Evolutionary conservation across 2,888 invertebrate species (phyloP).

Genomic region (Mythimna lalbum): DNA sequence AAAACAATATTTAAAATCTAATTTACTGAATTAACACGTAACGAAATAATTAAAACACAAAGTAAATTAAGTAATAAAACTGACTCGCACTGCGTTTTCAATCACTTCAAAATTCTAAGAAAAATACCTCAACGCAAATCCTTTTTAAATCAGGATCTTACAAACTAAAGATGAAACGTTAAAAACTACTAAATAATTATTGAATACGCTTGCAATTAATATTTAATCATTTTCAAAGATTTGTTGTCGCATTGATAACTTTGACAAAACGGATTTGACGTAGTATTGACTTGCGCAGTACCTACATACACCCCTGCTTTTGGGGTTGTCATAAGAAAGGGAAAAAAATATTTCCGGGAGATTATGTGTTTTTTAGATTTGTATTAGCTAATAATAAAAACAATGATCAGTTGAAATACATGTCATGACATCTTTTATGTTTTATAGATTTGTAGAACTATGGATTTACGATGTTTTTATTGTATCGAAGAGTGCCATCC

Average conservation of each 20-base stretch:
- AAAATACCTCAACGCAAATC: conserved; percentile 42
- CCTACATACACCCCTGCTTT: conserved; percentile 7
- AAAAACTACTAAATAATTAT: conserved; percentile 9
- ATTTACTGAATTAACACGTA: not conserved
- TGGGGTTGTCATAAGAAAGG: conserved; percentile 64
- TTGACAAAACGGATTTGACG: conserved; percentile 70
- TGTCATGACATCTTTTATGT: no score
- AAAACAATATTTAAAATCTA: not conserved
- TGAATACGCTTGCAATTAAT: conserved; percentile 20
- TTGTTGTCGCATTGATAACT: conserved; percentile 58
- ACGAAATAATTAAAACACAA: not conserved
- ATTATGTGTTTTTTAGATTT: not conserved
- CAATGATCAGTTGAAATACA: no score
- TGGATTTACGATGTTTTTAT: not conserved
- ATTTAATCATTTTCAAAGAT: conserved; percentile 45
- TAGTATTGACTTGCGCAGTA: conserved; percentile 76
- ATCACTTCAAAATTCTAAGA: not conserved
- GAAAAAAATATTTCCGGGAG: conserved; percentile 45
- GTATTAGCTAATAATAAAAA: not conserved
- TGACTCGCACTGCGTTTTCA: conserved; percentile 10
- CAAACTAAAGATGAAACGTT: conserved; percentile 7
- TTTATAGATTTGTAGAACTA: not conserved
- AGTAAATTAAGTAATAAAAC: conserved; percentile 12
- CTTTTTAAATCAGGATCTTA: conserved; percentile 2
- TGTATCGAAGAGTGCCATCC: conserved; percentile 42